Evolutionary conservation across 1,140 invertebrate species (phyloP).

Genomic region (Rhyzopertha dominica): DNA sequence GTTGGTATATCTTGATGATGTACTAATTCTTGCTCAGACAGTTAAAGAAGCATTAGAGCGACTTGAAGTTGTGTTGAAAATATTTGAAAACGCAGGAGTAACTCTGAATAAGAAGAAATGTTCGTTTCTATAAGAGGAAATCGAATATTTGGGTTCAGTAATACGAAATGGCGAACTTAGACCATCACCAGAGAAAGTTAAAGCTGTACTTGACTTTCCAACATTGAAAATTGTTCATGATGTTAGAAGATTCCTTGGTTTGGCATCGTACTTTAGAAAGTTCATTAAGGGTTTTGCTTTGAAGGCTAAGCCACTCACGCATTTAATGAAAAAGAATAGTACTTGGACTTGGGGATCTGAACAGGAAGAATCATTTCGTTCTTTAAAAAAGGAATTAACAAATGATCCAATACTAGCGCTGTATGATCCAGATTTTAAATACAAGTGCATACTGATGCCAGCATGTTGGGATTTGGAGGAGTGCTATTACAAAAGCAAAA

Average conservation of each 20-base stretch:
- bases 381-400: constrained; percentile 2
- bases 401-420: constrained; percentile 33
- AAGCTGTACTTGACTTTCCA: constrained; percentile 33
- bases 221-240: constrained; percentile 32
- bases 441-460: constrained; percentile 35
- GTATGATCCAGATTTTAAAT: constrained; percentile 36
- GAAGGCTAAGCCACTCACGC: constrained; percentile 30
- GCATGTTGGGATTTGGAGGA: constrained; percentile 32
- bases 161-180: not conserved
- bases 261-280: constrained; percentile 34
- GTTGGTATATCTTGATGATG: constrained; percentile 18
- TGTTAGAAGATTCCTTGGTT: constrained; percentile 35
- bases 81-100: constrained; percentile 18
- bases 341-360: constrained; percentile 20
- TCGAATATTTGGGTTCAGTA: constrained; percentile 14
- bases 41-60: no score
- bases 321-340: constrained; percentile 30
- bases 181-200: constrained; percentile 8
- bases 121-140: constrained; percentile 20
- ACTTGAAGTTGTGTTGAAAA: not conserved
- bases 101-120: constrained; percentile 38
- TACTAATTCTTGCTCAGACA: no score
- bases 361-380: constrained; percentile 13
- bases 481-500: constrained; percentile 32
- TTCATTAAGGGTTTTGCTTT: constrained; percentile 37